Evolutionary conservation across 1,140 invertebrate species (phyloP).

Genomic region (Drosophila teissieri): DNA sequence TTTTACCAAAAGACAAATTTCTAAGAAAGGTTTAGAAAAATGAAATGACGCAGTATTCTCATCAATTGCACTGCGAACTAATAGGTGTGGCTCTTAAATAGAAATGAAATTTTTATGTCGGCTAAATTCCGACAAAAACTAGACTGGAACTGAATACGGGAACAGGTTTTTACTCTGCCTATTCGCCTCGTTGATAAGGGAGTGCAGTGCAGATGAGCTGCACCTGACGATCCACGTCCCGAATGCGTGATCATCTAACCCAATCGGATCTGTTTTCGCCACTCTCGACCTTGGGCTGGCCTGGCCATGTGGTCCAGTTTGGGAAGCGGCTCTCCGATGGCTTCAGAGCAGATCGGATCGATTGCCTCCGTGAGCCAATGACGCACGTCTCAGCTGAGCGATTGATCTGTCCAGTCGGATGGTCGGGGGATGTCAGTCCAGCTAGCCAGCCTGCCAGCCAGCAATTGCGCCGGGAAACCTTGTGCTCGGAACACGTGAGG

Average conservation of each 20-base stretch:
- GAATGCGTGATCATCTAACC: constrained; percentile 29
- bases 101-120: neutral
- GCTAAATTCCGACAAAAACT: neutral
- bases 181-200: constrained; percentile 22
- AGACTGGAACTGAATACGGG: neutral
- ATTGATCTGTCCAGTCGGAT: neutral
- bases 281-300: constrained; percentile 23
- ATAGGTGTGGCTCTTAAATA: no score
- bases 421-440: neutral
- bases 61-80: no score
- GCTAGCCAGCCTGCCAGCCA: neutral
- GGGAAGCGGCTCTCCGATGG: constrained; percentile 1
- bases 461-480: neutral
- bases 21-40: no score
- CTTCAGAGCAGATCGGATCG: constrained; percentile 9
- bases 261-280: constrained; percentile 21
- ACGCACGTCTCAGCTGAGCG: constrained; percentile 13
- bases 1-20: no score
- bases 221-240: constrained; percentile 16
- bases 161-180: constrained; percentile 7
- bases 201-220: constrained; percentile 11
- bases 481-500: constrained; percentile 6
- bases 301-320: constrained; percentile 27
- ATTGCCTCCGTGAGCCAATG: constrained; percentile 16
- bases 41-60: no score